phyloP scores from a whole-genome alignment of 1,140 invertebrate species.

The Amphibalanus amphitrite region DNA sequence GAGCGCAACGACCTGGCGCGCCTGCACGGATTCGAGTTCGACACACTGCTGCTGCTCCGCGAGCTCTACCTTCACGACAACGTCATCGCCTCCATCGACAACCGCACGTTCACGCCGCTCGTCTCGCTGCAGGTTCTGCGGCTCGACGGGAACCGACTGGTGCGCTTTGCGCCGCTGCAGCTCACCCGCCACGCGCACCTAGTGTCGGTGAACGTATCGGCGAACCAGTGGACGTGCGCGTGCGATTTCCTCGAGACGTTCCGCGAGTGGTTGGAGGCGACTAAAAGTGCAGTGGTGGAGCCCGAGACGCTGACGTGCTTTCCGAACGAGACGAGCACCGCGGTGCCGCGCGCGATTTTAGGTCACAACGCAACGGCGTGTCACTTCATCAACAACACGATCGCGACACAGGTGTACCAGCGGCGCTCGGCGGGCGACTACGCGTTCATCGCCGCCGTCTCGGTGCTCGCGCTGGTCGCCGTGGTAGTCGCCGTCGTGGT shows the following conservation, averaged over 20 bases:
- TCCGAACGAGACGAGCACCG: slow-evolving; percentile 47
- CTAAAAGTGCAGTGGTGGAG: slow-evolving; percentile 32
- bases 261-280: slow-evolving; percentile 56
- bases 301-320: slow-evolving; percentile 29
- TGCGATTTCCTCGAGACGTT: slow-evolving; percentile 75
- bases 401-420: slow-evolving; percentile 4
- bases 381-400: slow-evolving; percentile 12
- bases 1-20: slow-evolving; percentile 63
- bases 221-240: slow-evolving; percentile 74
- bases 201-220: slow-evolving; percentile 48
- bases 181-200: slow-evolving; percentile 51
- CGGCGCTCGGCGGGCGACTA: slow-evolving; percentile 23
- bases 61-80: slow-evolving; percentile 80
- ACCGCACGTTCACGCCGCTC: slow-evolving; percentile 57
- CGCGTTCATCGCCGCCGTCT: slow-evolving; percentile 46
- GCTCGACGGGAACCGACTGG: slow-evolving; percentile 64
- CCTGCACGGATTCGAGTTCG: slow-evolving; percentile 76
- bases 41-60: slow-evolving; percentile 54
- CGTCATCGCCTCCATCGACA: slow-evolving; percentile 53
- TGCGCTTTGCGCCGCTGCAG: slow-evolving; percentile 66
- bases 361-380: slow-evolving; percentile 22
- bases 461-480: slow-evolving; percentile 38
- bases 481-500: slow-evolving; percentile 50
- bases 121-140: slow-evolving; percentile 58
- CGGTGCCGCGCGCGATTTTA: slow-evolving; percentile 61